Evolutionary conservation across 2,888 invertebrate genomes (phyloP).

Genomic region (Hoplodrina blanda): DNA sequence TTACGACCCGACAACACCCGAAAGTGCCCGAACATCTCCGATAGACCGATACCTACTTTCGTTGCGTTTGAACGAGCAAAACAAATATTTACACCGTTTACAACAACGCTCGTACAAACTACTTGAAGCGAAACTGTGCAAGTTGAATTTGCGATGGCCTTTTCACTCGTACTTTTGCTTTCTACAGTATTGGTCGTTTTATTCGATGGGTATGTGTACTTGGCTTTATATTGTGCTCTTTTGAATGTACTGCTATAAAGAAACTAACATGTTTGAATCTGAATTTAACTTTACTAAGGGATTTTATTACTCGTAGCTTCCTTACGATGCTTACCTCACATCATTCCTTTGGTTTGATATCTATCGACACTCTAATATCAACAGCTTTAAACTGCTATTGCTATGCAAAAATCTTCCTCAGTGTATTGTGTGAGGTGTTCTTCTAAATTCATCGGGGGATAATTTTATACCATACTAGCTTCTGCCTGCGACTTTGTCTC

Average conservation of each 20-base stretch:
- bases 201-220: not conserved
- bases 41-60: conserved; percentile 66
- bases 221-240: not conserved
- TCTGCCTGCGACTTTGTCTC: too few species aligned
- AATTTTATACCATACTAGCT: too few species aligned
- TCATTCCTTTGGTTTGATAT: not conserved
- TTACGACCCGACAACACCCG: conserved; percentile 60
- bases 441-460: too few species aligned
- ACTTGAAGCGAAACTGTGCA: conserved; percentile 76
- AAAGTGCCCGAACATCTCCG: conserved; percentile 42
- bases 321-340: too few species aligned
- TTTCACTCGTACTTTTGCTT: conserved; percentile 70
- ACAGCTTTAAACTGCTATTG: too few species aligned
- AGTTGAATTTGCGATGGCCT: conserved; percentile 65
- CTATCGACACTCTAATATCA: too few species aligned
- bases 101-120: conserved; percentile 71
- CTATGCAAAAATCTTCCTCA: too few species aligned
- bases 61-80: conserved; percentile 67
- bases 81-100: conserved; percentile 75
- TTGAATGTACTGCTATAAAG: too few species aligned
- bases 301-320: not conserved
- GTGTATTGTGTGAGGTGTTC: too few species aligned
- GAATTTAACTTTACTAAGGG: not conserved
- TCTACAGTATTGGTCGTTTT: conserved; percentile 56
- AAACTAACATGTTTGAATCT: not conserved